phyloP scores from a whole-genome alignment of 2,888 invertebrate species.

The Melikaiella ostensackeni region DNA sequence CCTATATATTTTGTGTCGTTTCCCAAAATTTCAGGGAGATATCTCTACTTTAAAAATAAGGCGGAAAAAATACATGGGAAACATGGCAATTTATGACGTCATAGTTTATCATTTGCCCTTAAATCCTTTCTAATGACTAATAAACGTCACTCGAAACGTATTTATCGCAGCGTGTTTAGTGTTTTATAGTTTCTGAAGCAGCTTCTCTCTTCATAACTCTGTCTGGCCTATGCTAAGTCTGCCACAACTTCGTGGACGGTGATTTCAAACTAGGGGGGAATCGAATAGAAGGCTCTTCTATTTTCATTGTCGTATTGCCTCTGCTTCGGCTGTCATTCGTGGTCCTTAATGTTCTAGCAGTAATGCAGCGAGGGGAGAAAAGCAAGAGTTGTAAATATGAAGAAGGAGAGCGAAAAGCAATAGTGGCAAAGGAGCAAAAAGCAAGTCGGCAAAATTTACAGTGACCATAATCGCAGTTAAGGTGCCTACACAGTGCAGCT shows the following conservation, averaged over 20 bases:
- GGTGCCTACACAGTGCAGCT: conserved; percentile 18
- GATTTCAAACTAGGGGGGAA: not conserved
- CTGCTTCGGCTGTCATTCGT: conserved; percentile 3
- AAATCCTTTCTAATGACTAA: conserved; percentile 34
- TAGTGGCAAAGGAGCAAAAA: not conserved
- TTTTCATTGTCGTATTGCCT: conserved; percentile 9
- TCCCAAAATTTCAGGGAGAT: no score
- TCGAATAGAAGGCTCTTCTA: not conserved
- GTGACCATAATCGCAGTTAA: conserved; percentile 31
- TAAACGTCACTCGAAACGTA: conserved; percentile 15
- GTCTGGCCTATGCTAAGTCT: not conserved
- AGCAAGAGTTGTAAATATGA: not conserved
- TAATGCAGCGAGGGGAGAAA: not conserved
- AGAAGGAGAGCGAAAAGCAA: not conserved
- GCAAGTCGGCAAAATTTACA: conserved; percentile 25
- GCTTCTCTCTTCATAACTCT: conserved; percentile 34
- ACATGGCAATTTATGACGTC: no score
- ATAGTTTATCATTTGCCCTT: not conserved
- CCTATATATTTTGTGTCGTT: no score
- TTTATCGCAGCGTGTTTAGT: conserved; percentile 25
- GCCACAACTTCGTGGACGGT: not conserved
- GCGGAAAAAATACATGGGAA: no score
- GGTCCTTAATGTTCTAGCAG: not conserved
- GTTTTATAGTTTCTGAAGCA: conserved; percentile 36
- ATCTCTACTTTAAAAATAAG: no score